phyloP scores from a whole-genome alignment of 2,888 invertebrate genomes.

The Tridacna gigas region DNA sequence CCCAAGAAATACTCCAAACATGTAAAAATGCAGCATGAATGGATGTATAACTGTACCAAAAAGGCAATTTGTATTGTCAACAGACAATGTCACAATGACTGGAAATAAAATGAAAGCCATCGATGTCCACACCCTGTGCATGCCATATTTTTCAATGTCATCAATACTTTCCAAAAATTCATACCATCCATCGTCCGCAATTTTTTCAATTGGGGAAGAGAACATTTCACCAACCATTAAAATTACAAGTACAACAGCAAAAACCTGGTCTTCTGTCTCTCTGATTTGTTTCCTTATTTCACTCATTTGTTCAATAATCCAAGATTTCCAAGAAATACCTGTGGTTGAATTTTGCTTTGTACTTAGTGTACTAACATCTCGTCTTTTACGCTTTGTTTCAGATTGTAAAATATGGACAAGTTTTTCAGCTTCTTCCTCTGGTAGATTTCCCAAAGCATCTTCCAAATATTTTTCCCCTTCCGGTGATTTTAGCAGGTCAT shows the following conservation, averaged over 20 bases:
- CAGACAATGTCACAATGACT: slow-evolving; percentile 72
- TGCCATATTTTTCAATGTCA: slow-evolving; percentile 81
- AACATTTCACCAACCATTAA: slow-evolving; percentile 78
- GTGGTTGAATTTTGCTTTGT: neutral
- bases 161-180: slow-evolving; percentile 82
- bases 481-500: neutral
- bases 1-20: slow-evolving; percentile 77
- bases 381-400: slow-evolving; percentile 3
- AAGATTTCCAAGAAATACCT: slow-evolving; percentile 22
- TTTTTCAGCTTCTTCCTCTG: slow-evolving; percentile 41
- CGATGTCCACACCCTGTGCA: slow-evolving; percentile 79
- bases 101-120: slow-evolving; percentile 80
- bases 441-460: slow-evolving; percentile 29
- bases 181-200: slow-evolving; percentile 83
- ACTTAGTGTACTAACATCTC: neutral
- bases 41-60: slow-evolving; percentile 77
- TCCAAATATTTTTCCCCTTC: slow-evolving; percentile 12
- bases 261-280: slow-evolving; percentile 68
- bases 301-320: slow-evolving; percentile 22
- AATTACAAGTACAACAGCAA: slow-evolving; percentile 76
- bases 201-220: slow-evolving; percentile 77
- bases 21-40: slow-evolving; percentile 80
- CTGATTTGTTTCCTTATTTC: slow-evolving; percentile 66
- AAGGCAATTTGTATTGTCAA: slow-evolving; percentile 80
- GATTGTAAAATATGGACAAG: slow-evolving; percentile 29